A percentile compares a stretch with the other conserved stretches of the same genome.
These are phyloP conservation scores for Lordiphosa andalusiaca DNA, from an alignment of 2,888 invertebrate species.

Conservation along the genomic window DNA sequence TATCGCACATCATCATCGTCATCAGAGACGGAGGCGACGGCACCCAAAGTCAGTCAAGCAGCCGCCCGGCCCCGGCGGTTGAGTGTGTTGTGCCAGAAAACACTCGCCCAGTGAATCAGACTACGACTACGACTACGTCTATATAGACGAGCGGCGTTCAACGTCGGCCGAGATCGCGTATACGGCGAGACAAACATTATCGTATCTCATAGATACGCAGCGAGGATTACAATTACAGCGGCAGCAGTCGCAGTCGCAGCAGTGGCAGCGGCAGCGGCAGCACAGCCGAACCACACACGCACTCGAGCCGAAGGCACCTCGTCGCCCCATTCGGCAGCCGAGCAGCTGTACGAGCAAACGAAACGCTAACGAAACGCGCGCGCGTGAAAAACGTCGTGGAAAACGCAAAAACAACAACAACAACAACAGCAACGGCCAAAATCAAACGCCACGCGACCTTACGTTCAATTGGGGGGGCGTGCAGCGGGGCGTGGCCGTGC, in stretches of 20 bases:
- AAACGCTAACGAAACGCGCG: constrained; percentile 43
- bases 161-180: constrained; percentile 55
- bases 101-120: constrained; percentile 69
- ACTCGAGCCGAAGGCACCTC: constrained; percentile 33
- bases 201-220: constrained; percentile 61
- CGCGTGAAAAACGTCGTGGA: constrained; percentile 63
- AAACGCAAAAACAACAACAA: constrained; percentile 25
- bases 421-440: constrained; percentile 7
- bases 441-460: constrained; percentile 67
- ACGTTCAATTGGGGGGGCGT: constrained; percentile 56
- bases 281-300: constrained; percentile 43
- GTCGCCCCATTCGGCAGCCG: constrained; percentile 35
- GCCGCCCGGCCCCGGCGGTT: constrained; percentile 26
- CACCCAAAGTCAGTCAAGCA: constrained; percentile 29
- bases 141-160: constrained; percentile 43
- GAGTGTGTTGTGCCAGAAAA: constrained; percentile 68
- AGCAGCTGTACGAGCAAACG: constrained; percentile 31
- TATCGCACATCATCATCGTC: constrained; percentile 64
- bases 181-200: constrained; percentile 71
- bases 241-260: constrained; percentile 5
- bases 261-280: constrained; percentile 23
- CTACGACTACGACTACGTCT: constrained; percentile 51
- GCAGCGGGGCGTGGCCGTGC: constrained; percentile 53
- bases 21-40: constrained; percentile 54
- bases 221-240: constrained; percentile 74